Evolutionary conservation across 2,113 vertebrate species (phyloP).

Genomic region (Ursus arctos): DNA sequence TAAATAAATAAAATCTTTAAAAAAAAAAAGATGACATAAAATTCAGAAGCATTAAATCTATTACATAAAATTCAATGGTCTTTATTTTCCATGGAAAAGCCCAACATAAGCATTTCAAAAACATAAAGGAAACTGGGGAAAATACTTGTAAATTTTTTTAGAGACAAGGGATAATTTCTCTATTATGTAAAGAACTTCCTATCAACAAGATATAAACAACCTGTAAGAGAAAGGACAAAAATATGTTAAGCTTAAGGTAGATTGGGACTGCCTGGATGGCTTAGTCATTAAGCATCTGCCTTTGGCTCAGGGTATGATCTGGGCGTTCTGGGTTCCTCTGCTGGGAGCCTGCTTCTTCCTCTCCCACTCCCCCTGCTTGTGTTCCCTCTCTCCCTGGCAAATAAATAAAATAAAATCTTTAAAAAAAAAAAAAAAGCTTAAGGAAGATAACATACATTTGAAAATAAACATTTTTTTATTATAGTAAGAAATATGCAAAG

Average conservation of each 20-base stretch:
- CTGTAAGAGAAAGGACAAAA: background rate
- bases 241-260: background rate
- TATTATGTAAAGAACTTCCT: background rate
- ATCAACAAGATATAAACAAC: background rate
- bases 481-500: slow-evolving; percentile 29
- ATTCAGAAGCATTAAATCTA: background rate
- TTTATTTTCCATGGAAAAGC: background rate
- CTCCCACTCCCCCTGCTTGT: no score
- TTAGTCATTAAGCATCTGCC: no score
- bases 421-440: background rate
- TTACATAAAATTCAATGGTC: background rate
- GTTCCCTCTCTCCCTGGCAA: no score
- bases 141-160: background rate
- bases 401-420: no score
- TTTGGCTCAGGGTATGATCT: no score
- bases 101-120: background rate
- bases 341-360: no score
- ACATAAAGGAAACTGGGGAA: background rate
- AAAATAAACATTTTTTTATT: background rate
- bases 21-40: background rate
- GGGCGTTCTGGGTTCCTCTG: no score
- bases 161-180: background rate
- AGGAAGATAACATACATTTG: background rate
- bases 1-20: no score
- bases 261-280: background rate